Base-by-base conservation (phyloP, 2,113 vertebrate species). In the Bagarius yarrelli region DNA sequence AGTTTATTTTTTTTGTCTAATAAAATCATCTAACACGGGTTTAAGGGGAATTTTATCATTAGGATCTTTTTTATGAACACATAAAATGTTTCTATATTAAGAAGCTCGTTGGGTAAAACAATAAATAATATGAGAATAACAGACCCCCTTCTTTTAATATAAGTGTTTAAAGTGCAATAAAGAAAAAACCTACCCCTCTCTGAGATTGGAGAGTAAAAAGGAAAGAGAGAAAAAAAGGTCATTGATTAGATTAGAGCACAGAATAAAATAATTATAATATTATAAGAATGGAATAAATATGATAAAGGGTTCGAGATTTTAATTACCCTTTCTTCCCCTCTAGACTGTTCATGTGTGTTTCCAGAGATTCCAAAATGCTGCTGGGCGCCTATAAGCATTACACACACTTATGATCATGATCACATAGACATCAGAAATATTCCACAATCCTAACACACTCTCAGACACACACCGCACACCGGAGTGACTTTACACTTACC, bases 311-410 rank as follows among this genome's bases (percentile, higher is more conserved):
- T 30, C 21, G 16, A 27, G 27, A 53, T 76, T 67, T 71, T 57
- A 44, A 27, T 64, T 88, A 93, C 93, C 93, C 93, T 93, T 94
- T 94, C 89, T 93, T 94, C 78, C 92, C 96, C 92, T 99, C 98
- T 91, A 99, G 91, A 50, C 94, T 96, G 80, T 98, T 99, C 94
- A 99, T 94, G 92, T 99, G 98, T 78, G 98, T 96, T 90, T 99
- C 98, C 88, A 99, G 94, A 81, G 96, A 98, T 91, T 99, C 98
- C 94, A 99, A 94, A 88, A 98, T 96, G 91, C 98, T 99, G 94
- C 95, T 98, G 86, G 98, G 98, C 91, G 97, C 96, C 98, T 98
- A 79, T 80, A 21, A 57, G 59, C 13, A 78, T 25, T 40, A 79
- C 12, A 84, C 59, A 71, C 72, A 77, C 63, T 23, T 30, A 81